Conservation (phyloP, 2,797 vertebrate species). For the Pachyuromys duprasi region DNA sequence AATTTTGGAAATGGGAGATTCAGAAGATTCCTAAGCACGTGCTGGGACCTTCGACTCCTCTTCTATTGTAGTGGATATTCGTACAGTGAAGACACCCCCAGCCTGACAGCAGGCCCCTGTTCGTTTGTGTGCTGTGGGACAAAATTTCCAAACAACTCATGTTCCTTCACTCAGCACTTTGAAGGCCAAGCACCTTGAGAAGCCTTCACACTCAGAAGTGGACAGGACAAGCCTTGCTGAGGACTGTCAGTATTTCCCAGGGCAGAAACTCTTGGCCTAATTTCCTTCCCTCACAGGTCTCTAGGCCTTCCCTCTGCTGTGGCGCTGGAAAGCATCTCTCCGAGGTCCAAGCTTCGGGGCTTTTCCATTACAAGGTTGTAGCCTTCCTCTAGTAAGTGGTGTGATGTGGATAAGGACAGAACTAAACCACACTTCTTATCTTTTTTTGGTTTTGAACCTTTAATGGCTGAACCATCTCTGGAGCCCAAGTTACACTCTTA, state of each 20-base stretch:
- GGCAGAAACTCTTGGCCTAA: background rate
- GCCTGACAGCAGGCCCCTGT: background rate
- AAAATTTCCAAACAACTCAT: background rate
- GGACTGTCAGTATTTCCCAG: background rate
- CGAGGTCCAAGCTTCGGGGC: background rate
- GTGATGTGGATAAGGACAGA: background rate
- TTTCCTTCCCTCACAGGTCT: background rate
- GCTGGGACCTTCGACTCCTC: background rate
- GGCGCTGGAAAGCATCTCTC: background rate
- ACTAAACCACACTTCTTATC: slow-evolving; percentile 18
- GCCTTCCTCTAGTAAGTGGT: background rate
- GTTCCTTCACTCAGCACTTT: slow-evolving; percentile 10
- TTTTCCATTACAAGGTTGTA: background rate
- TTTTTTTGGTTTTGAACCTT: background rate
- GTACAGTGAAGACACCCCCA: background rate
- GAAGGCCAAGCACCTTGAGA: background rate
- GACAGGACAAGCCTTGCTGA: background rate
- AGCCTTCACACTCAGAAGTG: background rate
- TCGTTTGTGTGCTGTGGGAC: slow-evolving; percentile 1
- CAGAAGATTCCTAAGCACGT: slow-evolving; percentile 4
- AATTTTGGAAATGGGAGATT: slow-evolving; percentile 45
- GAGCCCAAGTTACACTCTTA: background rate
- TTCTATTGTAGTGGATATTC: background rate
- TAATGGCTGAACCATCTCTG: background rate
- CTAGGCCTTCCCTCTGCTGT: background rate